phyloP scores from a whole-genome alignment of 2,888 invertebrate genomes.

The Alsophila aescularia region DNA sequence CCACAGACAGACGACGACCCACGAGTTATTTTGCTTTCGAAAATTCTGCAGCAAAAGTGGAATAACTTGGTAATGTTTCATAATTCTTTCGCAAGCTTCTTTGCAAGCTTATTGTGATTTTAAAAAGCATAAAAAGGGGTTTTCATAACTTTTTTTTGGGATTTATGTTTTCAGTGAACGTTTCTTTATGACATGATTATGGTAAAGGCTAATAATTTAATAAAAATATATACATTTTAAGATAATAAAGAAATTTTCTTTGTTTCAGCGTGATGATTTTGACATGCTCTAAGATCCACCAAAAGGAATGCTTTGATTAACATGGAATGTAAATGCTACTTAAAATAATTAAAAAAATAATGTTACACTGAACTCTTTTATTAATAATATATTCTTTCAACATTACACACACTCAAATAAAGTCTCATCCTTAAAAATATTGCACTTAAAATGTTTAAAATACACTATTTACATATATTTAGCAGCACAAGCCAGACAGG shows the following conservation, averaged over 20 bases:
- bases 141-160: too few relatives aligned
- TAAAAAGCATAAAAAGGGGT: too few relatives aligned
- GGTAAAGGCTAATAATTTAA: too few relatives aligned
- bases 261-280: conserved; percentile 84
- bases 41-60: too few relatives aligned
- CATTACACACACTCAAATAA: neutral
- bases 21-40: too few relatives aligned
- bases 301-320: neutral
- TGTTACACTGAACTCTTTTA: neutral
- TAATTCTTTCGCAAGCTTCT: too few relatives aligned
- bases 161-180: too few relatives aligned
- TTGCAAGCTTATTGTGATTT: too few relatives aligned
- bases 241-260: conserved; percentile 29
- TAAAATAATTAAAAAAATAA: neutral
- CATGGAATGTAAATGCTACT: neutral
- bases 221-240: too few relatives aligned
- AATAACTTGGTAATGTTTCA: too few relatives aligned
- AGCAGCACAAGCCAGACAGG: neutral
- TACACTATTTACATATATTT: neutral
- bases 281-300: conserved; percentile 64
- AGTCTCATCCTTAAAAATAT: neutral
- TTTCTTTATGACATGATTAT: too few relatives aligned
- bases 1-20: too few relatives aligned
- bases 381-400: neutral
- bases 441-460: neutral